Percentiles rank a stretch among this genome's conserved stretches.
Evolutionary conservation across 2,113 vertebrate species (phyloP).

Genomic region (Corythoichthys haematopterus): DNA sequence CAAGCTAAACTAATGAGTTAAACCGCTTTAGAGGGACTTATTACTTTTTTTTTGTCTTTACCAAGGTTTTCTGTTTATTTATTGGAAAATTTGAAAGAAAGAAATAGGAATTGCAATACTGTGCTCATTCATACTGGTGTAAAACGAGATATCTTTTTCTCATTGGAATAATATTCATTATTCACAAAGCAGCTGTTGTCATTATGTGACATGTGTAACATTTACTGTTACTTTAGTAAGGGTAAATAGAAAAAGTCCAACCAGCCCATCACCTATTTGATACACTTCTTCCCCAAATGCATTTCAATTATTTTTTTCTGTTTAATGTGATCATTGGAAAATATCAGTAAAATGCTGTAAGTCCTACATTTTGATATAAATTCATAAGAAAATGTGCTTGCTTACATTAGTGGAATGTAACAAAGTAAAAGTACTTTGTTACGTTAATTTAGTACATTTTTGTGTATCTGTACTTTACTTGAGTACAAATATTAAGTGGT

Average conservation of each 20-base stretch:
- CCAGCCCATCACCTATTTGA: too few species aligned
- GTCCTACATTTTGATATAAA: too few species aligned
- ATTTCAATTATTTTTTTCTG: not conserved
- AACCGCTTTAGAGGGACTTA: conserved; percentile 29
- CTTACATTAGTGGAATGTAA: not conserved
- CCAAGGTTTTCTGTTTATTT: conserved; percentile 10
- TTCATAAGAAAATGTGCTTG: not conserved
- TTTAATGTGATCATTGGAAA: not conserved
- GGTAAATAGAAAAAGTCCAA: too few species aligned
- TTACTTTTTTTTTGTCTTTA: not conserved
- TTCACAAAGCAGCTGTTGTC: not conserved
- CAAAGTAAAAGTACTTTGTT: too few species aligned
- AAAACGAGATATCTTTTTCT: not conserved
- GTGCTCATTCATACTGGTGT: too few species aligned
- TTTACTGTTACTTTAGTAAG: too few species aligned
- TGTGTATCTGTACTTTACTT: too few species aligned
- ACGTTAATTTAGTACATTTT: too few species aligned
- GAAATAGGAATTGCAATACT: not conserved
- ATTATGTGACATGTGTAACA: too few species aligned
- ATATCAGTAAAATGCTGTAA: not conserved
- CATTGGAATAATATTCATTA: not conserved
- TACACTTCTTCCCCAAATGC: not conserved
- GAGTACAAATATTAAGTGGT: too few species aligned
- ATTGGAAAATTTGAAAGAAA: conserved; percentile 20
- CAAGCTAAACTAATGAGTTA: conserved; percentile 21